Conservation (phyloP, 1,140 invertebrate genomes). For the Trichomalopsis sarcophagae region DNA sequence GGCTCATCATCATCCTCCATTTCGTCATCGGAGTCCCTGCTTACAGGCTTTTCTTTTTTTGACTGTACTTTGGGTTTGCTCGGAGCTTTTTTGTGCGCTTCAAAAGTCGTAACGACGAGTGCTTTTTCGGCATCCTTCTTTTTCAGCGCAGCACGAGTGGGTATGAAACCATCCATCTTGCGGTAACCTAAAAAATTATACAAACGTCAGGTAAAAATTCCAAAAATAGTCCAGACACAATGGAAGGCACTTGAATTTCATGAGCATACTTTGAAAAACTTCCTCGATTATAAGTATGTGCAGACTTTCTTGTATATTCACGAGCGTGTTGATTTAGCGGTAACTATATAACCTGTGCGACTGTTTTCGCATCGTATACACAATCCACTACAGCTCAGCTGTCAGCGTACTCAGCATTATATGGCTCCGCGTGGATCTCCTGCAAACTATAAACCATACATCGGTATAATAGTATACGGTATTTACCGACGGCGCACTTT, state of each 20-base stretch:
- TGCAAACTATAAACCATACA: no score
- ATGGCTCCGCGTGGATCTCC: no score
- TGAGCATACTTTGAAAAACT: not conserved
- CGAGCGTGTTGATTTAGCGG: no score
- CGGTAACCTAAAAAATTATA: conserved; percentile 27
- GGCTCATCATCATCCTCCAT: not conserved
- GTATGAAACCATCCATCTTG: conserved; percentile 69
- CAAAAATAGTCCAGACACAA: not conserved
- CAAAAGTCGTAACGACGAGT: conserved; percentile 73
- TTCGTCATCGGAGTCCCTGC: not conserved
- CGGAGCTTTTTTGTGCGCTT: conserved; percentile 74
- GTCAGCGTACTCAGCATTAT: no score
- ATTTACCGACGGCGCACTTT: no score
- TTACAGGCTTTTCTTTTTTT: conserved; percentile 44
- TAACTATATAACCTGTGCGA: no score
- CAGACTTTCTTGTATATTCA: not conserved
- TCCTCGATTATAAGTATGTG: not conserved
- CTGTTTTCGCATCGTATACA: no score
- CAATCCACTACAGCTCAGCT: no score
- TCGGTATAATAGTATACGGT: no score
- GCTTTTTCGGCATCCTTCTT: conserved; percentile 70
- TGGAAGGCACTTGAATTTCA: no score
- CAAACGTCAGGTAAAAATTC: not conserved
- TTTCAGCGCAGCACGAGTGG: conserved; percentile 75
- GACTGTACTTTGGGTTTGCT: conserved; percentile 41